These are phyloP conservation scores for Hydractinia echinata DNA, from an alignment of 30 jellyfish, hydroid and myxozoan genomes.

Conservation along the genomic window DNA sequence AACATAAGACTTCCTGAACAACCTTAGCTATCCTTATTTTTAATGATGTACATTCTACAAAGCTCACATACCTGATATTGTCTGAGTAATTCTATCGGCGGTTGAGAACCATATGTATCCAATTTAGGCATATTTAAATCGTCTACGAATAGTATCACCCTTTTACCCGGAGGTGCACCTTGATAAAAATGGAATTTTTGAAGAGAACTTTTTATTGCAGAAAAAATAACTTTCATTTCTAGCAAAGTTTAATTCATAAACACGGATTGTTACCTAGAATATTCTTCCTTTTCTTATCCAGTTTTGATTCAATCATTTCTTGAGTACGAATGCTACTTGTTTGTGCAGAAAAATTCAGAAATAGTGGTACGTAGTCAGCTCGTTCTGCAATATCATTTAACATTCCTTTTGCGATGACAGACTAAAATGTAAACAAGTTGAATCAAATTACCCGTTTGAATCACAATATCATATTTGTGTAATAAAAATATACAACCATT, in stretches of 20 bases:
- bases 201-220: background rate
- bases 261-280: slow-evolving; percentile 47
- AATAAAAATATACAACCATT: no score
- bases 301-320: slow-evolving; percentile 87
- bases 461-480: no score
- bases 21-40: no score
- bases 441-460: background rate
- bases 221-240: no score
- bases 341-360: slow-evolving; percentile 90
- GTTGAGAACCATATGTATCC: slow-evolving; percentile 92
- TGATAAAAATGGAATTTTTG: background rate
- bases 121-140: slow-evolving; percentile 93
- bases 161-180: slow-evolving; percentile 97
- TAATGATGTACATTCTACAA: background rate
- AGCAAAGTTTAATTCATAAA: no score
- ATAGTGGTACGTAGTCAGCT: slow-evolving; percentile 75
- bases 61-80: slow-evolving; percentile 64
- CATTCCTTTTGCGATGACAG: slow-evolving; percentile 91
- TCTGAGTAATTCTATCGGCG: slow-evolving; percentile 84
- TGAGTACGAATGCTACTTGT: slow-evolving; percentile 94
- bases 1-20: no score
- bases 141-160: slow-evolving; percentile 75
- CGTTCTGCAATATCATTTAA: slow-evolving; percentile 58
- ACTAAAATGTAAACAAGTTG: slow-evolving; percentile 31
- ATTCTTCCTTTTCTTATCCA: slow-evolving; percentile 83